phyloP scores from a whole-genome alignment of 2,888 invertebrate genomes.

The Pristionchus entomophagus region DNA sequence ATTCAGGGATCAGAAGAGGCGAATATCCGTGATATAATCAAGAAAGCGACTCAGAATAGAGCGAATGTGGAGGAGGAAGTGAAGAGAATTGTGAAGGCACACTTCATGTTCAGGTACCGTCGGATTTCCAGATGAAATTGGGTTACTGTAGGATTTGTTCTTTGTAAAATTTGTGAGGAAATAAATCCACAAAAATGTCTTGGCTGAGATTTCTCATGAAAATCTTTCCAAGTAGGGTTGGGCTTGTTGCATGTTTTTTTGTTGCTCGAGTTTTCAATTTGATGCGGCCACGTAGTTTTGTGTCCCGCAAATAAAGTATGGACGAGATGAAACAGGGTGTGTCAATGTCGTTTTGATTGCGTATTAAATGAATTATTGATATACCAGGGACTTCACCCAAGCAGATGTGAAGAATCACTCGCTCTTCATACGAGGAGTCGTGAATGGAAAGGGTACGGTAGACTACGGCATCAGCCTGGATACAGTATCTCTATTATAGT shows the following conservation, averaged over 20 bases:
- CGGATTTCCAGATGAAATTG: background rate
- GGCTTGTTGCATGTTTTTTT: too few species aligned
- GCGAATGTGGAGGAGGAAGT: background rate
- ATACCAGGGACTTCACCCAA: slow-evolving; percentile 31
- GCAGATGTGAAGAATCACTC: background rate
- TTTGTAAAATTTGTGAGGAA: background rate
- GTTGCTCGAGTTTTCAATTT: too few species aligned
- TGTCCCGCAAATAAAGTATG: too few species aligned
- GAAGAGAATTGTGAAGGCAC: background rate
- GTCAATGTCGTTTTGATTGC: too few species aligned
- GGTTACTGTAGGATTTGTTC: background rate
- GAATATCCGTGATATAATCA: background rate
- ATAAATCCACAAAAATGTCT: too few species aligned
- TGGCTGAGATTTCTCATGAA: too few species aligned
- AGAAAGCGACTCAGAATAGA: background rate
- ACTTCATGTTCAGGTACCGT: slow-evolving; percentile 16
- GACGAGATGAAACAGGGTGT: too few species aligned
- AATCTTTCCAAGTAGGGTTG: too few species aligned
- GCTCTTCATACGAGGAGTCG: background rate
- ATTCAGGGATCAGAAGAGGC: background rate
- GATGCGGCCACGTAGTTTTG: too few species aligned
- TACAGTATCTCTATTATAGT: too few species aligned
- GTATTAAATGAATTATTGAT: too few species aligned
- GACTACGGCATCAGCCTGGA: too few species aligned
- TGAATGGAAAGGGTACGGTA: slow-evolving; percentile 13